Conservation (phyloP, 2,797 vertebrate species). For the Molossus alvarezi region DNA sequence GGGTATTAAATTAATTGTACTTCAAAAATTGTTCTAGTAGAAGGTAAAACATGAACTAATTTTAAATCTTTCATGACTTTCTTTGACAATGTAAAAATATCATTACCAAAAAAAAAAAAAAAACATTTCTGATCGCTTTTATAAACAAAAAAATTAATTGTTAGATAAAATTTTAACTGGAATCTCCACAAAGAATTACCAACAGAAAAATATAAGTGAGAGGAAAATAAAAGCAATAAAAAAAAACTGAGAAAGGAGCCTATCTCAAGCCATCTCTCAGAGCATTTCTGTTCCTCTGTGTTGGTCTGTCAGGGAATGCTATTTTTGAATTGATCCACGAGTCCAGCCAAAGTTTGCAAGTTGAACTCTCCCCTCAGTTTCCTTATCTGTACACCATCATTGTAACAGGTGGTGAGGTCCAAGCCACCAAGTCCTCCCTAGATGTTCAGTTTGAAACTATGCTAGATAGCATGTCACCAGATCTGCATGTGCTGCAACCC, state of each 20-base stretch:
- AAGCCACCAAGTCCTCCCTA: not conserved
- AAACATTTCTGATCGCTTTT: not conserved
- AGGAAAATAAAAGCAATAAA: not conserved
- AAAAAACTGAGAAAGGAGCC: not conserved
- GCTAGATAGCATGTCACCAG: not conserved
- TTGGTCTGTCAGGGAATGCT: not conserved
- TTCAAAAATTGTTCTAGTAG: not conserved
- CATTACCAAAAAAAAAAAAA: not conserved
- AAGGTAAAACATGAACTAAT: not conserved
- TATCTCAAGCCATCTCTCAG: not conserved
- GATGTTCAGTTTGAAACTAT: slow-evolving; percentile 8
- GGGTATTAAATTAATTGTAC: not conserved
- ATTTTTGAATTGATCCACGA: not conserved
- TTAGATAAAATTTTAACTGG: not conserved
- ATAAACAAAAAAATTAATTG: not conserved
- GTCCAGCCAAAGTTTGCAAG: not conserved
- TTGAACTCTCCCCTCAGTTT: not conserved
- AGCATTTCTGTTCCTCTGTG: not conserved
- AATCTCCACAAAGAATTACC: not conserved
- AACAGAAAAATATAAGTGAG: slow-evolving; percentile 4
- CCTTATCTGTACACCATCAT: not conserved
- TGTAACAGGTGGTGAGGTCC: not conserved
- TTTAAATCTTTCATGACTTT: not conserved
- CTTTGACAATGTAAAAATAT: not conserved
- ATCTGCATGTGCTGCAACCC: not conserved